Base-by-base conservation (phyloP, 1,140 invertebrate species). In the Gonioctena quinquepunctata region DNA sequence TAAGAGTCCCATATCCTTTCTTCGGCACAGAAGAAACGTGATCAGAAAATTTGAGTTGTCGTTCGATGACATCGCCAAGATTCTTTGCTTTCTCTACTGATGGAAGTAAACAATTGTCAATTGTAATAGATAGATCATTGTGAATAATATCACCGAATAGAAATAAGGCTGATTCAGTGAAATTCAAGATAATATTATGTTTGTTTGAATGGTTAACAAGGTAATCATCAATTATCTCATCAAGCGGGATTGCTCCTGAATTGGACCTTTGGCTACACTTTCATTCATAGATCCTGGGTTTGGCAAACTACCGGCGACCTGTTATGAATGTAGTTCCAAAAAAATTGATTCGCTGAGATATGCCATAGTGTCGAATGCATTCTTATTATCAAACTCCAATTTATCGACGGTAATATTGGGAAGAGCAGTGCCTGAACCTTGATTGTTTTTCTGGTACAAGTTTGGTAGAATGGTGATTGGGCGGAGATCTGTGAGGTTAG, bases 341-440 rank as follows among this genome's bases (percentile, higher is more conserved):
- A 42, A 42, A 42, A 7, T 42, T n/a, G 33, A 42, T 7, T 42
- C 33, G 33, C 33, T 42, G 33, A 42, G n/a, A 7, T n/a, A 42
- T 42, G 6, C 83, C n/a, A 68, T 50, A 21, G 28, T 70, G 21
- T 63, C 68, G 69, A 66, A 84, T 81, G 73, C 3, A 18, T 19
- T 23, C 18, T 18, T 23, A 50, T 62, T 7, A 60, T 71, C 70
- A 4, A 5, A 13, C 6, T 25, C 52, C 67, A 70, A 2, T 22
- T 73, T 63, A 57, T 75, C 68, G n/a, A 75, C 68, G 13, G 56
- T 75, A 2, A 76, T 42, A 16, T 68, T 6, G 16, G 49, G 42
- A 11, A 74, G 48, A 2, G 73, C 66, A 23, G 73, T 72, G 3
- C 3, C 69, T 42, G 59, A 71, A 71, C 8, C 65, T 63, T 33